Evolutionary conservation across 2,888 invertebrate species (phyloP), one percentile per base, ranked within the genome.

Genomic region (Clunio marinus): DNA sequence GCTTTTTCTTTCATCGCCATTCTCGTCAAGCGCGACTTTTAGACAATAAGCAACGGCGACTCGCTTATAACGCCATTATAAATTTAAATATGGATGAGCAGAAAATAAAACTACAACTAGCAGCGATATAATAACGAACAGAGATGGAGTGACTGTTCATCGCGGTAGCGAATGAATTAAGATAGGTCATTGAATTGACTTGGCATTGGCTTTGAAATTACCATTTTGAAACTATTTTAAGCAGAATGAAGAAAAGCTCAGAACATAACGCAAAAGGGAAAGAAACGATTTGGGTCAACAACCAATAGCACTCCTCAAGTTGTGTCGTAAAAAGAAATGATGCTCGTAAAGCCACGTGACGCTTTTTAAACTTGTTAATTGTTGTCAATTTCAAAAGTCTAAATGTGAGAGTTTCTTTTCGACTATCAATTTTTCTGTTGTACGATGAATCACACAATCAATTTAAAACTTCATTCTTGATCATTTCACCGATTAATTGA

Each of bases 31-130:
- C 41, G n/a, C 41, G 41, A 41, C 41, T 41, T 15, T 13, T 41
- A 41, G 15, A 51, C 51, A 22, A 32, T 32, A 10, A 22, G 15
- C 13, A 7, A 8, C 51, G 20, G 22, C 51, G 24, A 22, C 20
- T 8, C 24, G 51, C 2, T 51, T 20, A 51, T 51, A 51, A 51
- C 8, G 51, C 22, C 51, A 51, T 22, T 51, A 51, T 51, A 51
- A 51, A 51, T 51, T 51, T 51, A 22, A 51, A 51, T 51, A 51
- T 51, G 51, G 51, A 51, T 51, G 51, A 51, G 51, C 17, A 20
- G n/a, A 17, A 22, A 51, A n/a, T 41, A 45, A 4, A 15, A 45
- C 3, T 51, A 17, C 5, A 51, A 51, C 8, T n/a, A n/a, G n/a
- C n/a, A n/a, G n/a, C n/a, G n/a, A n/a, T n/a, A n/a, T 22, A 5